Evolutionary conservation across 2,113 vertebrate genomes (phyloP).

Genomic region (Malaclemys terrapin): DNA sequence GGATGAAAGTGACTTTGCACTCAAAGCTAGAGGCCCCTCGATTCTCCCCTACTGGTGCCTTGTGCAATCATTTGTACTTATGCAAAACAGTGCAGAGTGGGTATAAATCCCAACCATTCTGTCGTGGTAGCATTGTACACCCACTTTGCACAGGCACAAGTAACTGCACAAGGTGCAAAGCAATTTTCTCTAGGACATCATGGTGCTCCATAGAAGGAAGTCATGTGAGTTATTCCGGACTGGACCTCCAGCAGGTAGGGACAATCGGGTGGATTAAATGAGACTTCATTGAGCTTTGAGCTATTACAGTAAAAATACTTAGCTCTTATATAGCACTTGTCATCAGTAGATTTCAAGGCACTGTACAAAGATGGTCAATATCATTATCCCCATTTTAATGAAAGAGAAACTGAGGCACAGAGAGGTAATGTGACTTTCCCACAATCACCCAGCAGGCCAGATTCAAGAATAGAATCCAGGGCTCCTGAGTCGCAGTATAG

Average conservation of each 20-base stretch:
- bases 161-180: neutral
- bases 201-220: neutral
- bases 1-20: rapidly evolving
- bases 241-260: neutral
- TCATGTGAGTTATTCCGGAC: neutral
- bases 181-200: neutral
- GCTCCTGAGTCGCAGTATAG: too few species aligned
- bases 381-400: neutral
- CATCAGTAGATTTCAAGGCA: neutral
- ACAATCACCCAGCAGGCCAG: too few species aligned
- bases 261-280: neutral
- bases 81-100: neutral
- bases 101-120: neutral
- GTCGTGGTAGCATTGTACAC: neutral
- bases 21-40: rapidly evolving
- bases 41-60: neutral
- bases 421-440: neutral
- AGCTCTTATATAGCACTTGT: neutral
- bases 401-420: neutral
- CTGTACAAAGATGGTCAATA: neutral
- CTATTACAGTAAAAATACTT: neutral
- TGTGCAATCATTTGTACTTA: neutral
- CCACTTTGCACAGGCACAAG: neutral
- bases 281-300: neutral
- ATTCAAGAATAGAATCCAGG: too few species aligned